Base-by-base conservation (phyloP, 2,797 vertebrate species). In the Acestrorhynchus altus region DNA sequence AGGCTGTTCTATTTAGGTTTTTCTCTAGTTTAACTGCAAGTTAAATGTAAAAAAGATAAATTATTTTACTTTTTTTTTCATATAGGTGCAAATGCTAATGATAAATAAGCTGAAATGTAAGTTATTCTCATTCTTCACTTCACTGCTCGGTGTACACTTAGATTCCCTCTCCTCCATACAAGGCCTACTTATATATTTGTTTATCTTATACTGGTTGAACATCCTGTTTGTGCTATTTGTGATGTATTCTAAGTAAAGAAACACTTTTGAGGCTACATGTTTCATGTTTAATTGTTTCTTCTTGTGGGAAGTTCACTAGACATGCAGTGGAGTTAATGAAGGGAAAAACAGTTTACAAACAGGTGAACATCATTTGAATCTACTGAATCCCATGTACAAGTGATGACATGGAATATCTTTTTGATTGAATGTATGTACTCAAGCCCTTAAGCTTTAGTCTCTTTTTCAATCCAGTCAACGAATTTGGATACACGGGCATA, bases 401-500 rank as follows among this genome's bases (percentile, higher is more conserved):
- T 13, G 7, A 16, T 65, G 20, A 18, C 49, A 42, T 3, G 56
- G 42, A 20, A 0, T 16, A 26, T 28, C 6, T 3, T 15, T 15
- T 13, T 9, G 12, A 16, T 44, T 26, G 47, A 49, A 52, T 28
- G 1, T 12, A 7, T 47, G 2, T 13, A 24, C 9, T 74, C 64
- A 77, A 87, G 71, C 90, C 64, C 84, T 83, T 8, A 1, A 35
- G 2, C 84, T 83, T 72, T 89, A 59, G 96, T 95, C 66, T 87
- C 81, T n/a, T 0, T 72, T 1, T 92, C 84, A 54, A 98, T 98
- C 97, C 97, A 99, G 79, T 89, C 44, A 12, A 94, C 51, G 60
- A 93, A 98, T 52, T 84, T 92, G 65, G 98, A 98, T 24, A 97
- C 95, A 5, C 96, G 92, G 7, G 93, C 95, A 0, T 98, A 99